Conservation (phyloP, 1,140 invertebrate genomes). For the Ladona fulva region DNA sequence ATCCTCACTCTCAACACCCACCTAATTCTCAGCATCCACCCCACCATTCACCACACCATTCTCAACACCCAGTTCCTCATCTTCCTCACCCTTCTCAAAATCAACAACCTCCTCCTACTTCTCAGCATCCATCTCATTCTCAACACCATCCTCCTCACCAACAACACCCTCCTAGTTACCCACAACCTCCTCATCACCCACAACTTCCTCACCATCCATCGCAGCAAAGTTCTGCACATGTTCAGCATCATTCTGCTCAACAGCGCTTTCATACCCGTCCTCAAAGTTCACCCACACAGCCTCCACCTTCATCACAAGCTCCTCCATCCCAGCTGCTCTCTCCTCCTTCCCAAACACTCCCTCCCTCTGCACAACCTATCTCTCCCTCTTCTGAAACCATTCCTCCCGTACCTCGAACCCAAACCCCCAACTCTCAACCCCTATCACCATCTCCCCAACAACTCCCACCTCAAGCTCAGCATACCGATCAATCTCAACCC, state of each 20-base stretch:
- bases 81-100: not conserved
- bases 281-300: conserved; percentile 17
- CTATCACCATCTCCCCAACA: conserved; percentile 33
- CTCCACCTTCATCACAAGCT: not conserved
- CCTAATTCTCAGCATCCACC: not conserved
- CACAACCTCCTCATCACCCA: not conserved
- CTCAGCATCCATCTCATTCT: not conserved
- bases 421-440: conserved; percentile 33
- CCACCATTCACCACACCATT: not conserved
- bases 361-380: not conserved
- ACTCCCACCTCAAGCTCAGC: conserved; percentile 11
- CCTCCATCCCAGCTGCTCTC: not conserved
- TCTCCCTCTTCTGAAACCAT: not conserved
- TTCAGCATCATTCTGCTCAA: not conserved
- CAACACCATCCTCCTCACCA: not conserved
- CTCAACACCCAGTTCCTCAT: not conserved
- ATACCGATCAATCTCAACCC: not conserved
- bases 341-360: not conserved
- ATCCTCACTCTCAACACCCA: not conserved
- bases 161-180: not conserved
- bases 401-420: conserved; percentile 32
- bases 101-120: not conserved
- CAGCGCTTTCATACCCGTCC: conserved; percentile 29
- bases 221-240: not conserved
- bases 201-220: not conserved